Evolutionary conservation across 1,140 invertebrate genomes (phyloP).

Genomic region (Leguminivora glycinivorella): DNA sequence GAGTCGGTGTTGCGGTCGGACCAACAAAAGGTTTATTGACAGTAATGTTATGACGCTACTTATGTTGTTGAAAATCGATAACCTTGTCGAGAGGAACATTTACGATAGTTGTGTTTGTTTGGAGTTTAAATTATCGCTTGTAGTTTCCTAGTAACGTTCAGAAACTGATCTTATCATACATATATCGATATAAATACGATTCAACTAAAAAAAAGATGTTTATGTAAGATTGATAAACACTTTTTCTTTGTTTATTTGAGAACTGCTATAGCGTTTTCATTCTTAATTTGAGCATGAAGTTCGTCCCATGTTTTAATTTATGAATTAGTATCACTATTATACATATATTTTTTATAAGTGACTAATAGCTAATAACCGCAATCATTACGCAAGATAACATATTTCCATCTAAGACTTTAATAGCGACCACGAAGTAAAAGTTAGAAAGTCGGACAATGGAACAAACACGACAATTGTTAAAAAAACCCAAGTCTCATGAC

Average conservation of each 20-base stretch:
- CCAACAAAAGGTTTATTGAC: conserved; percentile 26
- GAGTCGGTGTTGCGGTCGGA: conserved; percentile 32
- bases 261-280: too few relatives aligned
- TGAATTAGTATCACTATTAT: not conserved
- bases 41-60: conserved; percentile 27
- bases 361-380: not conserved
- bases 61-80: conserved; percentile 20
- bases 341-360: not conserved
- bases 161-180: not conserved
- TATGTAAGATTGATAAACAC: too few relatives aligned
- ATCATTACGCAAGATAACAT: not conserved
- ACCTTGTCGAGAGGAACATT: conserved; percentile 9
- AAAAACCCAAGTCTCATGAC: conserved; percentile 54
- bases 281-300: too few relatives aligned
- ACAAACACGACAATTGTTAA: conserved; percentile 60
- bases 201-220: not conserved
- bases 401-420: conserved; percentile 31
- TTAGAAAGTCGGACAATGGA: conserved; percentile 54
- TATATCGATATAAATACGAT: not conserved
- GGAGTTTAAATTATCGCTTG: not conserved
- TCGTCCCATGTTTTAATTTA: not conserved
- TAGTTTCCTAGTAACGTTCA: not conserved
- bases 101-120: conserved; percentile 6
- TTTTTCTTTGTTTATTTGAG: too few relatives aligned
- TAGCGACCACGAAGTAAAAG: conserved; percentile 56